Evolutionary conservation across 2,888 invertebrate genomes (phyloP).

Genomic region (Chalcis sispes): DNA sequence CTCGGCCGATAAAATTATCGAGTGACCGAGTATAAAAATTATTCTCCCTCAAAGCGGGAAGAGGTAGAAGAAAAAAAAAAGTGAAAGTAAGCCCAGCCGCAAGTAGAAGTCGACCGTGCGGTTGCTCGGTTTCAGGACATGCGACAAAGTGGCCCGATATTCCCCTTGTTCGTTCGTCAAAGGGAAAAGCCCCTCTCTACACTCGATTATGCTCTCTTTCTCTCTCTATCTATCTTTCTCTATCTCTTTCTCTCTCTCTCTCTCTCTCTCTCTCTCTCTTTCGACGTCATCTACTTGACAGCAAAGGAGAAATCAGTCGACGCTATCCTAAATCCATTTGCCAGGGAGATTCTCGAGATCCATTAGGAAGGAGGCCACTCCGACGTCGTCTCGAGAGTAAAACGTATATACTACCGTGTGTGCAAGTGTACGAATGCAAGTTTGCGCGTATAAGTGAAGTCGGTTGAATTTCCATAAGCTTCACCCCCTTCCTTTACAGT

Average conservation of each 20-base stretch:
- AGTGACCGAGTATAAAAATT: conserved; percentile 33
- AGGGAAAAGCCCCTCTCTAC: conserved; percentile 5
- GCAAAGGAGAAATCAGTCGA: conserved; percentile 46
- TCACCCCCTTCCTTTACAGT: too few relatives aligned
- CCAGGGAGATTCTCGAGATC: conserved; percentile 46
- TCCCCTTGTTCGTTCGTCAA: conserved; percentile 26
- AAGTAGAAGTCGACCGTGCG: conserved; percentile 12
- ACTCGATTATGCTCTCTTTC: neutral
- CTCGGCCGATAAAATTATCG: conserved; percentile 37
- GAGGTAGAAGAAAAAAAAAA: neutral
- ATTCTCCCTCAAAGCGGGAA: neutral
- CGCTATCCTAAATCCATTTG: conserved; percentile 48
- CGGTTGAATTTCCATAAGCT: conserved; percentile 37
- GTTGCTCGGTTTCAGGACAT: too few relatives aligned
- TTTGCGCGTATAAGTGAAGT: neutral
- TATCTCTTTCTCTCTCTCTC: too few relatives aligned
- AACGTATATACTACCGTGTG: neutral
- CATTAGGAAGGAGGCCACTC: conserved; percentile 43
- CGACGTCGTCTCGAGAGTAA: conserved; percentile 20
- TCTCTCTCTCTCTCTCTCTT: too few relatives aligned
- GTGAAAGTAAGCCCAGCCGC: neutral
- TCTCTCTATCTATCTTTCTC: too few relatives aligned
- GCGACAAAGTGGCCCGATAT: conserved; percentile 29
- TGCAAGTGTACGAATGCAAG: neutral
- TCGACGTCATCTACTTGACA: too few relatives aligned